A percentile compares a stretch with the other conserved stretches of the same genome.
Conservation (phyloP, 2,888 invertebrate genomes). For the Xylocampa areola region DNA sequence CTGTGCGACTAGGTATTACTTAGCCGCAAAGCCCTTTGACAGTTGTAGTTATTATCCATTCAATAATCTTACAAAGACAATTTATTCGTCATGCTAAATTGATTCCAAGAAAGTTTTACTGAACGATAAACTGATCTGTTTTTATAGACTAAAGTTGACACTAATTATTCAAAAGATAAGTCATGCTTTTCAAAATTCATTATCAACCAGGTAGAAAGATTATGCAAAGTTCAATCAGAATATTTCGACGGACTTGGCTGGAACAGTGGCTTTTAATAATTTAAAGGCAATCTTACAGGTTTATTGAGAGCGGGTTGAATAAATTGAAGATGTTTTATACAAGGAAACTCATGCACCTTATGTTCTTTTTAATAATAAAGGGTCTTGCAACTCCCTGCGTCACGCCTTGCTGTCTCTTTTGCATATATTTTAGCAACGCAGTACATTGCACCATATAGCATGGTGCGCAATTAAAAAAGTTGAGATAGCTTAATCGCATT, state of each 20-base stretch:
- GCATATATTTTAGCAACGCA: no score
- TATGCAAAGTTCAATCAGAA: constrained; percentile 40
- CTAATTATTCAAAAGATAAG: constrained; percentile 12
- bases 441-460: no score
- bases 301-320: constrained; percentile 16
- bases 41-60: no score
- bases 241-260: constrained; percentile 11
- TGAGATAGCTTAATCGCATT: no score
- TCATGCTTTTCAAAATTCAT: constrained; percentile 13
- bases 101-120: not conserved
- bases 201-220: constrained; percentile 32
- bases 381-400: no score
- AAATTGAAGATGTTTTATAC: constrained; percentile 6
- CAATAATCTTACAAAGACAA: not conserved
- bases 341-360: not conserved
- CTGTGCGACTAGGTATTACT: no score
- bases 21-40: no score
- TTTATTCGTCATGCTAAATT: not conserved
- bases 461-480: no score
- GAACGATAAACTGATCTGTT: not conserved
- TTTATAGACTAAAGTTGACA: not conserved
- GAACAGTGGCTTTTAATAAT: constrained; percentile 48
- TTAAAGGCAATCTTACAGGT: constrained; percentile 36
- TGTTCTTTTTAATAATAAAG: no score
- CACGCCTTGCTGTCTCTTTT: no score